phyloP scores from a whole-genome alignment of 2,888 invertebrate genomes.

The Teinopalpus imperialis region DNA sequence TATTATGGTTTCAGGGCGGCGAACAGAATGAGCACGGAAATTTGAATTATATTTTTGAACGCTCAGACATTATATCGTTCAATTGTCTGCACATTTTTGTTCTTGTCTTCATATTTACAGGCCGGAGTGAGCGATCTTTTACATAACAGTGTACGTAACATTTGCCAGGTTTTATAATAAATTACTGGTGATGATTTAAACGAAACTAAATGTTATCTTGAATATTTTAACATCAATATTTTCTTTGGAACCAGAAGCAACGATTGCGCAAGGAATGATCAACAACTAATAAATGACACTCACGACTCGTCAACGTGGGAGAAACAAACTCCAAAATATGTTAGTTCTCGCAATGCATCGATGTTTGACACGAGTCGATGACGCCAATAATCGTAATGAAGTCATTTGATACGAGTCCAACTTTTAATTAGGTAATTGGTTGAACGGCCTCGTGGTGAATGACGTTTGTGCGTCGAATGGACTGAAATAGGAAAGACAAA shows the following conservation, averaged over 20 bases:
- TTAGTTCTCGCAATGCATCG: background rate
- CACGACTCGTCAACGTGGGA: no score
- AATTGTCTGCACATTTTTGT: slow-evolving; percentile 1
- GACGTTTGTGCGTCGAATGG: background rate
- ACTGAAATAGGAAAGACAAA: background rate
- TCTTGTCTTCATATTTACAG: background rate
- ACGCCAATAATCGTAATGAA: slow-evolving; percentile 4
- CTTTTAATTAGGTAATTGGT: slow-evolving; percentile 15
- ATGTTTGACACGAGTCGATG: background rate
- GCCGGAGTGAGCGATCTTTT: background rate
- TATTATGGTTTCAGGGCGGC: slow-evolving; percentile 64
- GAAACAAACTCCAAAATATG: no score
- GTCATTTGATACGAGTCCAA: slow-evolving; percentile 16
- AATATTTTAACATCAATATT: no score
- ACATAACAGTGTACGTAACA: no score
- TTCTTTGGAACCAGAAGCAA: no score
- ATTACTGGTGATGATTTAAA: no score
- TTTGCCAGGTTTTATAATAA: no score
- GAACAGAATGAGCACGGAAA: slow-evolving; percentile 28
- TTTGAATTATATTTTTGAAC: slow-evolving; percentile 22
- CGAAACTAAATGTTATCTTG: no score
- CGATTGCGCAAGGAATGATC: no score
- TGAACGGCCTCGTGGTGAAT: background rate
- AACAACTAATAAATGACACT: no score
- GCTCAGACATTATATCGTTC: background rate